Percentiles rank a stretch among this genome's conserved stretches.
These are phyloP conservation scores for Irena cyanogastra DNA, from an alignment of 2,113 vertebrate genomes.

Conservation along the genomic window DNA sequence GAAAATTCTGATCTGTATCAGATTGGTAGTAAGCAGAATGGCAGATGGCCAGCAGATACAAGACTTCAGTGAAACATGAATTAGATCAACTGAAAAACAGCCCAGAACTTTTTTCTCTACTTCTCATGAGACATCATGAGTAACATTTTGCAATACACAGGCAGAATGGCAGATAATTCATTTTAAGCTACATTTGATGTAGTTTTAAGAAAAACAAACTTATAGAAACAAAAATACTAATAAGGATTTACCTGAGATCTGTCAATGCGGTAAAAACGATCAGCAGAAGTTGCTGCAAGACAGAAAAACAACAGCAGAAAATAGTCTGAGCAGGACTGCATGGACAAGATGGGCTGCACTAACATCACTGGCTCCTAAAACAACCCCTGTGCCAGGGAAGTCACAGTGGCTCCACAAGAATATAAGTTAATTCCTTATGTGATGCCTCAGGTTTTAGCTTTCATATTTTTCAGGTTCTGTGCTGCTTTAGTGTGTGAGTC, in stretches of 20 bases:
- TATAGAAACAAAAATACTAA: neutral
- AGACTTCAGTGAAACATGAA: neutral
- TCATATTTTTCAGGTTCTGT: no score
- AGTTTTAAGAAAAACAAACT: neutral
- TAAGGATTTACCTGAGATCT: slow-evolving; percentile 90
- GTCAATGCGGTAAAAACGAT: slow-evolving; percentile 97
- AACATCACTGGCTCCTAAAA: neutral
- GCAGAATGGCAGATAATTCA: neutral
- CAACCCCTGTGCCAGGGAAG: neutral
- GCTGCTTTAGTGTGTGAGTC: no score
- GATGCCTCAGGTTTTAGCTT: no score
- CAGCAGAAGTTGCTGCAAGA: slow-evolving; percentile 89
- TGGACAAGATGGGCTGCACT: neutral
- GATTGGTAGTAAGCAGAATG: neutral
- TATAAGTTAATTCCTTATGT: neutral
- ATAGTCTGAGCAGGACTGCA: neutral
- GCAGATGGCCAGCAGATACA: neutral
- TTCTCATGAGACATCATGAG: neutral
- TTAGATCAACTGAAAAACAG: neutral
- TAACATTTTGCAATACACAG: neutral
- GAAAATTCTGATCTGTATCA: neutral
- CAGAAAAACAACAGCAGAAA: neutral
- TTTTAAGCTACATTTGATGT: neutral
- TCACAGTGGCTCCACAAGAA: neutral
- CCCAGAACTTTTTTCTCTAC: neutral